Conservation (phyloP, 2,797 vertebrate species). For the Chelon auratus region DNA sequence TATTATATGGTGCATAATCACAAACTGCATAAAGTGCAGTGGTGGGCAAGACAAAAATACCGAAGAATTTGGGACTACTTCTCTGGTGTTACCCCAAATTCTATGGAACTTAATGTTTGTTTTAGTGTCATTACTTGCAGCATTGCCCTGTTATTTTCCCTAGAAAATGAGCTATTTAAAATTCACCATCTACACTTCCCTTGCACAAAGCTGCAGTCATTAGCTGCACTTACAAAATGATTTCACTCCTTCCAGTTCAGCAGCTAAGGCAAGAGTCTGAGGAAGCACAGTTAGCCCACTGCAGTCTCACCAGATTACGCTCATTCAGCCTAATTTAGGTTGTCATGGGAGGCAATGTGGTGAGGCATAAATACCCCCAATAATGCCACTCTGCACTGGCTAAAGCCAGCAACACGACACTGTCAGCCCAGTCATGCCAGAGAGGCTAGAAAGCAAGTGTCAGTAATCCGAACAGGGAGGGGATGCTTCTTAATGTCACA, state of each 20-base stretch:
- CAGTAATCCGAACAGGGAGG: constrained; percentile 4
- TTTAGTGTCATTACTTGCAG: constrained; percentile 17
- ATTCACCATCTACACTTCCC: not conserved
- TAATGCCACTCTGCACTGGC: constrained; percentile 5
- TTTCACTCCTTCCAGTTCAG: constrained; percentile 12
- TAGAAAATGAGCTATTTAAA: constrained; percentile 10
- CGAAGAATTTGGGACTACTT: no score
- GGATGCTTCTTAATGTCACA: constrained; percentile 1
- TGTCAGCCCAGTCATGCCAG: constrained; percentile 12
- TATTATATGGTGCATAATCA: constrained; percentile 1
- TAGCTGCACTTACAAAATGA: not conserved
- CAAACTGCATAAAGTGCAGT: constrained; percentile 15
- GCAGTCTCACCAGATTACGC: constrained; percentile 23
- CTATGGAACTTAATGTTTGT: not conserved
- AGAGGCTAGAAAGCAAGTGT: constrained; percentile 6
- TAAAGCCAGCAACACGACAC: constrained; percentile 21
- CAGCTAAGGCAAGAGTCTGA: constrained; percentile 11
- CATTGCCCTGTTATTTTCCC: not conserved
- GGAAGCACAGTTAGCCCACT: constrained; percentile 18
- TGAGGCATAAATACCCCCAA: not conserved
- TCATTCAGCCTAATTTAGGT: constrained; percentile 33
- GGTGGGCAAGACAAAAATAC: constrained; percentile 1
- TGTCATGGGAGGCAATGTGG: constrained; percentile 15
- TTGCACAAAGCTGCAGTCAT: constrained; percentile 1
- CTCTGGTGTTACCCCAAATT: no score